These are phyloP conservation scores for Platynereis dumerilii DNA, from an alignment of 2,888 invertebrate species.

Conservation along the genomic window DNA sequence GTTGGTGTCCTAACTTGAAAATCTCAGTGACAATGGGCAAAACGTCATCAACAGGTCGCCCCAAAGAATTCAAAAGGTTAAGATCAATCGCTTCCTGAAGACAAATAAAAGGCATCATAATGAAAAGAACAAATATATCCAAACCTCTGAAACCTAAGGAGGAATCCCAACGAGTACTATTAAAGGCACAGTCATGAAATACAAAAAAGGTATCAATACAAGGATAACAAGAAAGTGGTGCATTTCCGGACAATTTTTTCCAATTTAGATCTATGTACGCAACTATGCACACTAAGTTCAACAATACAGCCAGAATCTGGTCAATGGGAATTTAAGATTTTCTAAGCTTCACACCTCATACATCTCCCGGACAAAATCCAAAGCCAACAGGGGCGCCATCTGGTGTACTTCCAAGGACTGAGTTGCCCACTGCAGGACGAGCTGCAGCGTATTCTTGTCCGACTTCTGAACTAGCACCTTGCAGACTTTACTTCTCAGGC, in stretches of 20 bases:
- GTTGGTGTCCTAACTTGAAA: slow-evolving; percentile 39
- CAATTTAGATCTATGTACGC: too few relatives aligned
- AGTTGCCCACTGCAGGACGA: slow-evolving; percentile 52
- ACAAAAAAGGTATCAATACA: too few relatives aligned
- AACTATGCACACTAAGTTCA: too few relatives aligned
- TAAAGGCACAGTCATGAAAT: too few relatives aligned
- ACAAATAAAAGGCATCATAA: not conserved
- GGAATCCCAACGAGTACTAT: too few relatives aligned
- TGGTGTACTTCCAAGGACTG: slow-evolving; percentile 48
- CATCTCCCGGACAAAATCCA: slow-evolving; percentile 47
- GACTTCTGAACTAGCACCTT: slow-evolving; percentile 16
- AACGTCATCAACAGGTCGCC: slow-evolving; percentile 43
- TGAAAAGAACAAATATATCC: not conserved
- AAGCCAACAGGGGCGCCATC: slow-evolving; percentile 45
- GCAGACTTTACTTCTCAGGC: slow-evolving; percentile 41
- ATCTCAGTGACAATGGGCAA: slow-evolving; percentile 46
- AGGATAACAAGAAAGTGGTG: too few relatives aligned
- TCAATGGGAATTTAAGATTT: too few relatives aligned
- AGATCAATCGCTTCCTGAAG: slow-evolving; percentile 47
- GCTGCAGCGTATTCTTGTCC: slow-evolving; percentile 47
- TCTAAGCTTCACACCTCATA: slow-evolving; percentile 46
- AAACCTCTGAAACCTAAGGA: too few relatives aligned
- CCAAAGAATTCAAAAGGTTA: slow-evolving; percentile 28
- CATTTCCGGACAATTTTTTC: too few relatives aligned
- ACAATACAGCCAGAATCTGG: too few relatives aligned